Conservation (phyloP, 2,888 invertebrate genomes). For the Arctia plantaginis region DNA sequence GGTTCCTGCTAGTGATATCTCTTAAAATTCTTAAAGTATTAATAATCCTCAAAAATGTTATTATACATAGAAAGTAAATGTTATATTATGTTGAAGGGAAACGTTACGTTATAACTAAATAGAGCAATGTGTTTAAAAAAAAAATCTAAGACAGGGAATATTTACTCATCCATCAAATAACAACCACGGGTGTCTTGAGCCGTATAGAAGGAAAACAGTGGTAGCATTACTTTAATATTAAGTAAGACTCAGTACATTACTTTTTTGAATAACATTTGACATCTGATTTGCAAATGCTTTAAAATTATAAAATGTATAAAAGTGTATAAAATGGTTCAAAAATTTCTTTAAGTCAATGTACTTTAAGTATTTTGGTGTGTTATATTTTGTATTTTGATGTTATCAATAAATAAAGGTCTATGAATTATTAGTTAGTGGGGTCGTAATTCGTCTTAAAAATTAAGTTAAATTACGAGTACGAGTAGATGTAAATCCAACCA, state of each 20-base stretch:
- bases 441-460: too few species aligned
- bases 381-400: too few species aligned
- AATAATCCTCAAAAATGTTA: not conserved
- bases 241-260: conserved; percentile 35
- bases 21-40: not conserved
- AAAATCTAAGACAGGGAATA: conserved; percentile 14
- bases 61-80: not conserved
- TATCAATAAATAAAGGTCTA: too few species aligned
- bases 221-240: not conserved
- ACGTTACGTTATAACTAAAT: too few species aligned
- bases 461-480: too few species aligned
- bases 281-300: too few species aligned
- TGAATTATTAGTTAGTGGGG: too few species aligned
- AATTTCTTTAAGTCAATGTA: too few species aligned
- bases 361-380: too few species aligned
- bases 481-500: too few species aligned
- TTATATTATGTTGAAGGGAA: not conserved
- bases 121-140: not conserved
- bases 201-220: conserved; percentile 51
- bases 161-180: conserved; percentile 80
- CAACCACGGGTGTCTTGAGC: conserved; percentile 71
- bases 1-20: not conserved
- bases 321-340: too few species aligned
- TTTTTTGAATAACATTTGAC: not conserved
- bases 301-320: too few species aligned